Conservation (phyloP, 2,113 vertebrate species). For the Ceyx cyanopectus region DNA sequence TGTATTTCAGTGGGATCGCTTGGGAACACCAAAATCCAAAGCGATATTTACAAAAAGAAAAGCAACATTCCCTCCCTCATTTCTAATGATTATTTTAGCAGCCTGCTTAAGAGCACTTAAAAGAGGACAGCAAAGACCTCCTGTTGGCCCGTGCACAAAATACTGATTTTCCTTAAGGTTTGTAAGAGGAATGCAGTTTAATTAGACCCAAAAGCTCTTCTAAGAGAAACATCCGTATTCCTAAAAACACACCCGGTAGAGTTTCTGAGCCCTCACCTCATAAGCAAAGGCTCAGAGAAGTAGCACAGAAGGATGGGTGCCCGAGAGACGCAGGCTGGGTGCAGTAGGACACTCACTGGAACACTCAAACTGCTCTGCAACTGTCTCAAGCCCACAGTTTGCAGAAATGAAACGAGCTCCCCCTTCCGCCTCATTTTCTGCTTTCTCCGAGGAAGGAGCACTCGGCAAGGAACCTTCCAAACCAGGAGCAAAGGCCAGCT, state of each 20-base stretch:
- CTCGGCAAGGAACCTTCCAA: not conserved
- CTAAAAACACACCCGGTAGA: not conserved
- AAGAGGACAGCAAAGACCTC: not conserved
- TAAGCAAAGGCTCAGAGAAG: not conserved
- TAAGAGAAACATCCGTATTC: fast-evolving
- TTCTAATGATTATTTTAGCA: not conserved
- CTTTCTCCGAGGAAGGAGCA: not conserved
- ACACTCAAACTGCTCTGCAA: not conserved
- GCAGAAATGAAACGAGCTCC: not conserved
- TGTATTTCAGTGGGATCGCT: not conserved
- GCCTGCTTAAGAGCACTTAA: not conserved
- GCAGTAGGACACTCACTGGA: fast-evolving
- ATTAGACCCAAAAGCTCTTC: not conserved
- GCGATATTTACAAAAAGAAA: not conserved
- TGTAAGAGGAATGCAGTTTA: not conserved
- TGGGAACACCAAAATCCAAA: not conserved
- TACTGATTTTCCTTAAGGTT: not conserved
- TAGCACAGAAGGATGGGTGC: not conserved
- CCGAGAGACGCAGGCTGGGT: not conserved
- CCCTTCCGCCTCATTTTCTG: not conserved
- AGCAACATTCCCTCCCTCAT: not conserved
- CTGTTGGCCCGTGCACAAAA: not conserved
- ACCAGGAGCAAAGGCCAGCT: not conserved
- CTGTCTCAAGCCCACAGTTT: not conserved
- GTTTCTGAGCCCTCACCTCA: not conserved